Evolutionary conservation across 1,140 invertebrate species (phyloP).

Genomic region (Mizuhopecten yessoensis): DNA sequence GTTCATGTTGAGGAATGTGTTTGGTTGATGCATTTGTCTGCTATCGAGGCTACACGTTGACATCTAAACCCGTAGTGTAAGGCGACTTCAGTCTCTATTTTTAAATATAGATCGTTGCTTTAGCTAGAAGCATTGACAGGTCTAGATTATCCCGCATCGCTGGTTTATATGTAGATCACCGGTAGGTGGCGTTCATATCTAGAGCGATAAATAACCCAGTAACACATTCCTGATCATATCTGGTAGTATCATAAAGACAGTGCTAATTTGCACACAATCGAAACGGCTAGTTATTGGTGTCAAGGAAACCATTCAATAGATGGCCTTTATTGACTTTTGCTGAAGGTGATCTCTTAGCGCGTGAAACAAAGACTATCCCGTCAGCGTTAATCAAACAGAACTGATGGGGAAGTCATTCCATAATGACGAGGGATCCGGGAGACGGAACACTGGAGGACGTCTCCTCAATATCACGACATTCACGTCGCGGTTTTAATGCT

Average conservation of each 20-base stretch:
- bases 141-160: neutral
- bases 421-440: neutral
- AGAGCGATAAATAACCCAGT: neutral
- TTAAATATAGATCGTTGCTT: neutral
- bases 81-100: neutral
- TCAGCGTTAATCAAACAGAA: neutral
- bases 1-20: slow-evolving; percentile 46
- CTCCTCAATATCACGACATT: neutral
- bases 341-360: neutral
- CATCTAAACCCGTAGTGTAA: neutral
- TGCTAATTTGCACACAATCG: neutral
- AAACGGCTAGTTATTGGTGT: neutral
- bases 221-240: neutral
- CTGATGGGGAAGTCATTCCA: neutral
- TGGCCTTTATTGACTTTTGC: neutral
- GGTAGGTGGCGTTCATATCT: neutral
- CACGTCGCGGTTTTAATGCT: neutral
- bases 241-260: neutral
- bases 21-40: neutral
- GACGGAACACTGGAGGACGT: neutral
- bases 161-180: neutral
- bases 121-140: neutral
- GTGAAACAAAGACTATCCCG: neutral
- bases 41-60: neutral
- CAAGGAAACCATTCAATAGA: neutral